Evolutionary conservation across 1,140 invertebrate genomes (phyloP), one percentile per base, ranked within the genome.

Genomic region (Magallana ariakensis): DNA sequence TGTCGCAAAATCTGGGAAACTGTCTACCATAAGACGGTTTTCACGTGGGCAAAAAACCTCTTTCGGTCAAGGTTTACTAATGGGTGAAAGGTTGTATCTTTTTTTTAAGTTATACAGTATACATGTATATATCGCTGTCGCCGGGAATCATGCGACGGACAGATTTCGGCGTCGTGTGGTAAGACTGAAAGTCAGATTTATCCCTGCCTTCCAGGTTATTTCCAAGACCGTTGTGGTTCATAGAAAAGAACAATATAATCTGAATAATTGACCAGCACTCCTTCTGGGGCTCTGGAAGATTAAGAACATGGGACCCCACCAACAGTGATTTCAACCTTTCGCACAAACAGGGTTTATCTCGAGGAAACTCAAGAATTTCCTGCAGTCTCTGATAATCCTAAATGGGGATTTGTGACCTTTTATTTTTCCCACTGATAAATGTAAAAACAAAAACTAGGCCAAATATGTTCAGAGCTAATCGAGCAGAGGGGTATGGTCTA

Each of bases 301-400:
- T 75, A 75, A 26, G 22, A 75, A 75, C 66, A 75, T 13, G 22
- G 66, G 19, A 75, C 66, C 66, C 66, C 66, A 75, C 66, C 66
- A 75, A 75, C 33, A 26, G 66, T 75, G 66, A 75, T 75, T 75
- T 75, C 66, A 26, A 75, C 66, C 66, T 75, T 75, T 75, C 66
- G 66, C 66, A 75, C 66, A 75, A 75, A 75, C 66, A 75, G 66
- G 66, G 66, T 75, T 75, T 75, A 75, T 75, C 66, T 75, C 66
- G 66, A 75, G 22, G 66, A 75, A 75, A 75, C 66, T 75, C 66
- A 75, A 75, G 66, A 75, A 75, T 75, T 75, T 75, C 66, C 66
- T 75, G 66, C 66, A 75, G 66, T 75, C 19, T 75, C 19, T 75
- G 66, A 75, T 75, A 75, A 75, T 75, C 66, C 66, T 75, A 33